Conservation (phyloP, 2,113 vertebrate genomes). For the Erpornis zantholeuca region DNA sequence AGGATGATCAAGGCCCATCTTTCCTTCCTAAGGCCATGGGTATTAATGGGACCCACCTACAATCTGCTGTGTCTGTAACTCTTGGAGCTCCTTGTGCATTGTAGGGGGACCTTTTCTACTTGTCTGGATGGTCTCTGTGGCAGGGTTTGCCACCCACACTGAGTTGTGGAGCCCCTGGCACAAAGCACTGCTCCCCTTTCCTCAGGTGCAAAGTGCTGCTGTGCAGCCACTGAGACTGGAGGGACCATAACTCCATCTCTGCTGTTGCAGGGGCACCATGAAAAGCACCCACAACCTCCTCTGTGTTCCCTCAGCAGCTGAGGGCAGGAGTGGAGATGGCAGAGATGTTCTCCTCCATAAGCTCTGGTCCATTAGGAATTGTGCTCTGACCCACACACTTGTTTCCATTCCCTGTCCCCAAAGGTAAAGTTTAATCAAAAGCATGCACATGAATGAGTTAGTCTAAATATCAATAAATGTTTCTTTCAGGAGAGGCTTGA, state of each 20-base stretch:
- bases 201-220: neutral
- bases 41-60: neutral
- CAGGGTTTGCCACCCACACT: neutral
- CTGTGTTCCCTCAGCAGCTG: neutral
- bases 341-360: neutral
- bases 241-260: neutral
- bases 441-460: slow-evolving; percentile 30
- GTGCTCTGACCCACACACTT: neutral
- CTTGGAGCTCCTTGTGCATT: neutral
- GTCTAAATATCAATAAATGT: slow-evolving; percentile 44
- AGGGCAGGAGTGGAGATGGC: neutral
- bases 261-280: neutral
- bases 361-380: neutral
- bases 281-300: neutral
- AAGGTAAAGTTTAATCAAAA: slow-evolving; percentile 40
- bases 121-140: neutral
- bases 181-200: neutral
- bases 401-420: neutral
- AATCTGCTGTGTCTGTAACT: neutral
- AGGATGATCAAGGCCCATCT: neutral
- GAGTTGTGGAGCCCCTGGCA: neutral
- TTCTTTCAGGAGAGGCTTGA: slow-evolving; percentile 26
- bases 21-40: neutral
- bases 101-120: neutral
- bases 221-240: neutral